Evolutionary conservation across 2,113 vertebrate species (phyloP).

Genomic region (western clawed frog (Xenopus tropicalis)): UCB_Xtro_10.0 CM004443.2:207546001-207546500

Average conservation of each 20-base stretch:
- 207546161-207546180: conserved; percentile 37
- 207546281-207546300: conserved; percentile 16
- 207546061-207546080: conserved; percentile 17
- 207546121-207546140: conserved; percentile 29
- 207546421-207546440: no score
- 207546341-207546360: conserved; percentile 9
- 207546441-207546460: not conserved
- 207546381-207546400: not conserved
- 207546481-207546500: not conserved
- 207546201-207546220: conserved; percentile 37
- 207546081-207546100: not conserved
- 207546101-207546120: conserved; percentile 33
- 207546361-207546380: conserved; percentile 1
- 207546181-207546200: conserved; percentile 20
- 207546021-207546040: conserved; percentile 13
- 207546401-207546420: not conserved
- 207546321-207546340: conserved; percentile 17
- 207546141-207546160: conserved; percentile 21
- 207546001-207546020: conserved; percentile 37
- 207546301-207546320: conserved; percentile 42
- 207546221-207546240: not conserved
- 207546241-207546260: not conserved
- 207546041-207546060: conserved; percentile 36
- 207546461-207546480: not conserved
- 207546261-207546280: not conserved